Evolutionary conservation across 2,113 vertebrate genomes (phyloP).

Genomic region (Miniopterus natalensis): DNA sequence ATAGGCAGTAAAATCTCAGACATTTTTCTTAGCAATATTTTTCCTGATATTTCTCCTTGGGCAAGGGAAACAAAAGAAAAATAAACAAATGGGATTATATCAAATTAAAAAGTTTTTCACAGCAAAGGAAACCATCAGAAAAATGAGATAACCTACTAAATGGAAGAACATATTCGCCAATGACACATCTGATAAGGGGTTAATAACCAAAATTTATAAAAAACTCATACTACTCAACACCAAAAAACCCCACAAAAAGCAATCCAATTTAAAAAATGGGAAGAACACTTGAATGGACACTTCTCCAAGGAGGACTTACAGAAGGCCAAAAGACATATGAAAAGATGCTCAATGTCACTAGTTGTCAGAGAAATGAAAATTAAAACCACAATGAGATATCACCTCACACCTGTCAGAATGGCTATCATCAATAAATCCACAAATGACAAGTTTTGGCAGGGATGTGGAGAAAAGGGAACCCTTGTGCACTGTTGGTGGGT

Average conservation of each 20-base stretch:
- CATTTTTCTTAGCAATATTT: background rate
- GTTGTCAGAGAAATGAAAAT: too few species aligned
- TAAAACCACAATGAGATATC: too few species aligned
- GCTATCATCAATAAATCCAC: background rate
- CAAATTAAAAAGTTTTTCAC: too few species aligned
- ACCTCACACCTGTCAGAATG: too few species aligned
- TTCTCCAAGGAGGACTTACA: too few species aligned
- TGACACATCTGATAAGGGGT: too few species aligned
- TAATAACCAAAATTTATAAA: too few species aligned
- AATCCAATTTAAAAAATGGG: background rate
- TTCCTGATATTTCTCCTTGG: background rate
- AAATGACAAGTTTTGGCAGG: background rate
- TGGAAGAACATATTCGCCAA: too few species aligned
- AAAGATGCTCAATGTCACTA: too few species aligned
- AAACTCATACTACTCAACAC: background rate
- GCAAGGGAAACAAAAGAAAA: background rate
- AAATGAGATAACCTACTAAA: too few species aligned
- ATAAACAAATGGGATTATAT: background rate
- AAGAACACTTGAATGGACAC: background rate
- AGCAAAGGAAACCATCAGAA: too few species aligned
- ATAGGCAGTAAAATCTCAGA: background rate
- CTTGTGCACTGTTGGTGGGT: background rate
- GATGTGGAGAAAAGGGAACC: background rate
- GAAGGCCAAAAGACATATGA: too few species aligned
- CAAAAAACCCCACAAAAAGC: background rate